A percentile compares a stretch with the other conserved stretches of the same genome.
Conservation (phyloP, 2,113 vertebrate species). For the Sardina pilchardus region DNA sequence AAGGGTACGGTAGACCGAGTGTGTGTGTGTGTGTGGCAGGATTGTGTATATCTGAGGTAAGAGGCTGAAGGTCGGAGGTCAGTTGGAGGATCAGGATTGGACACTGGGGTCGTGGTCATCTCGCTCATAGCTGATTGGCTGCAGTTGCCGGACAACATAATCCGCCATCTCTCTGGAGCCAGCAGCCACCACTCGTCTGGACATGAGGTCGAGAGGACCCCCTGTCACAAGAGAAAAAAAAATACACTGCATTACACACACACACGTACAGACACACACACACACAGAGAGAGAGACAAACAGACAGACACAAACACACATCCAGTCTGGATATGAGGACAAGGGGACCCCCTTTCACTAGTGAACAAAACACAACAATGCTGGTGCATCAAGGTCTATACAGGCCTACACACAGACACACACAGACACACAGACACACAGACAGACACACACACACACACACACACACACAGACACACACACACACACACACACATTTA, state of each 20-base stretch:
- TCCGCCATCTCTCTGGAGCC: constrained; percentile 78
- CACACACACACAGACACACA: neutral
- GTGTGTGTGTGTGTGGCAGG: constrained; percentile 38
- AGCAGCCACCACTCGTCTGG: constrained; percentile 82
- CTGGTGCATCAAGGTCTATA: neutral
- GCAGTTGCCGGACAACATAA: constrained; percentile 79
- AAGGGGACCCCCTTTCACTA: constrained; percentile 58
- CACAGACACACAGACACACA: constrained; percentile 5
- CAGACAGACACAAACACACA: neutral
- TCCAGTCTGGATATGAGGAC: constrained; percentile 82
- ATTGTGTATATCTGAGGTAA: constrained; percentile 47
- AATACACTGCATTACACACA: neutral
- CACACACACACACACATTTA: neutral
- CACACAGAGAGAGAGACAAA: neutral
- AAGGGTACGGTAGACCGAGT: constrained; percentile 30
- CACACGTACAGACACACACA: neutral
- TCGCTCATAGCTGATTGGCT: constrained; percentile 77
- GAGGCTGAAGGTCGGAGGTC: constrained; percentile 40
- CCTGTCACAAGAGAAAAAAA: constrained; percentile 40
- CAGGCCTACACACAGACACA: neutral
- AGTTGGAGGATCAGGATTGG: constrained; percentile 5
- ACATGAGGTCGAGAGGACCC: constrained; percentile 81
- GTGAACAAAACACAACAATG: constrained; percentile 21
- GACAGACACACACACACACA: constrained; percentile 19
- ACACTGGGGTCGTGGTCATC: constrained; percentile 70